phyloP scores from a whole-genome alignment of 2,113 vertebrate species.

The Ctenodactylus gundi region DNA sequence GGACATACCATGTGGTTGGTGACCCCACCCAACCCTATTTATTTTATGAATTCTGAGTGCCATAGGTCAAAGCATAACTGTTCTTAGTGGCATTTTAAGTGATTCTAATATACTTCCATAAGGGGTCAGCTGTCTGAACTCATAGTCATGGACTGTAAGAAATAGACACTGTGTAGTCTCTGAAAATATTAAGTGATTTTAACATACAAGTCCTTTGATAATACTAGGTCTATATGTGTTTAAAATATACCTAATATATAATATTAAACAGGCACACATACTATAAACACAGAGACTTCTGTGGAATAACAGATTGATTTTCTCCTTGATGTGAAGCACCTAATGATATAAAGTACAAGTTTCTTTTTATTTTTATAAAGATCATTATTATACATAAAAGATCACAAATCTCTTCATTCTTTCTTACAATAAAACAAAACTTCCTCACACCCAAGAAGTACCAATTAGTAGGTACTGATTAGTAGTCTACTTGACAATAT shows the following conservation, averaged over 20 bases:
- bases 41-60: constrained; percentile 52
- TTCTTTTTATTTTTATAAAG: background rate
- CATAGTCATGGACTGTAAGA: background rate
- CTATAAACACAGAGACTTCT: background rate
- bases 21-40: background rate
- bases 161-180: background rate
- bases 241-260: background rate
- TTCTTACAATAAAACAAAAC: constrained; percentile 4
- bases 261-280: background rate
- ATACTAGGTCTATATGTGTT: background rate
- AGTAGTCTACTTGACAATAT: background rate
- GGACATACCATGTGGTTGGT: background rate
- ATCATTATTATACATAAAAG: background rate
- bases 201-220: background rate
- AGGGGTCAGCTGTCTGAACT: constrained; percentile 26
- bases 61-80: constrained; percentile 35
- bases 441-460: background rate
- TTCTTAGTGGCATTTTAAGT: constrained; percentile 45
- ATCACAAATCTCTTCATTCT: background rate
- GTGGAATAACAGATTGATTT: background rate
- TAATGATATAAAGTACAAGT: background rate
- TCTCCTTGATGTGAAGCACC: background rate
- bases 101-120: constrained; percentile 58
- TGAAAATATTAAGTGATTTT: background rate
- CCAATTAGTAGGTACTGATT: background rate